These are phyloP conservation scores for Mamestra brassicae DNA, from an alignment of 2,888 invertebrate genomes.

Conservation along the genomic window DNA sequence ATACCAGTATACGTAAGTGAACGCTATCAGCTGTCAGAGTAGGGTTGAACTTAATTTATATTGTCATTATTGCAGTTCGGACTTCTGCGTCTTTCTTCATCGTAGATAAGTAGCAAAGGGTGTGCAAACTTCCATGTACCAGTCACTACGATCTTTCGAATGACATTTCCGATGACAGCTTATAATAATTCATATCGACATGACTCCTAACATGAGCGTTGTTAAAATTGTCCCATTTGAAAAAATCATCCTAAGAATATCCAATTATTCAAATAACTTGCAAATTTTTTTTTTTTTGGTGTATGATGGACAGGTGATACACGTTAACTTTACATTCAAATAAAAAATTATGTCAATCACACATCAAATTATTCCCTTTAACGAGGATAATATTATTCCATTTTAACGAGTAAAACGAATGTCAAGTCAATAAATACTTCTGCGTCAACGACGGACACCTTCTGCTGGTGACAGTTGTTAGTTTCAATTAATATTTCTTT, in stretches of 20 bases:
- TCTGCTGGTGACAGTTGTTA: constrained; percentile 64
- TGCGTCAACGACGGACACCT: constrained; percentile 55
- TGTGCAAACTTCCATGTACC: constrained; percentile 4
- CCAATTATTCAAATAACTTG: constrained; percentile 64
- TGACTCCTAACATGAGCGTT: constrained; percentile 31
- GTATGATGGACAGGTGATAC: constrained; percentile 63
- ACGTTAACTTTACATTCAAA: constrained; percentile 59
- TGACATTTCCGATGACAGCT: constrained; percentile 54
- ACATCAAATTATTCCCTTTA: constrained; percentile 74
- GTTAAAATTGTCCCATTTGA: constrained; percentile 44
- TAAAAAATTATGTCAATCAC: constrained; percentile 76
- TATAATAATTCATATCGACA: constrained; percentile 40
- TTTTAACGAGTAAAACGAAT: constrained; percentile 73
- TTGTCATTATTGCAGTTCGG: constrained; percentile 29
- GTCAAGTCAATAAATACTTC: constrained; percentile 64
- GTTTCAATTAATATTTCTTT: constrained; percentile 53
- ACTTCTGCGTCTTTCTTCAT: constrained; percentile 15
- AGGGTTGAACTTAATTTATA: constrained; percentile 30
- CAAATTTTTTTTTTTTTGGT: constrained; percentile 56
- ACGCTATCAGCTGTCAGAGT: constrained; percentile 27
- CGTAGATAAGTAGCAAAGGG: background rate
- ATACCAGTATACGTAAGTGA: constrained; percentile 28
- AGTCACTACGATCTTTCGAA: background rate
- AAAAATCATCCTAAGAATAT: constrained; percentile 51
- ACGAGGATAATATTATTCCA: constrained; percentile 69